Conservation (phyloP, 53 echinoderm and acorn worm genomes). For the Arbacia lixula region DNA sequence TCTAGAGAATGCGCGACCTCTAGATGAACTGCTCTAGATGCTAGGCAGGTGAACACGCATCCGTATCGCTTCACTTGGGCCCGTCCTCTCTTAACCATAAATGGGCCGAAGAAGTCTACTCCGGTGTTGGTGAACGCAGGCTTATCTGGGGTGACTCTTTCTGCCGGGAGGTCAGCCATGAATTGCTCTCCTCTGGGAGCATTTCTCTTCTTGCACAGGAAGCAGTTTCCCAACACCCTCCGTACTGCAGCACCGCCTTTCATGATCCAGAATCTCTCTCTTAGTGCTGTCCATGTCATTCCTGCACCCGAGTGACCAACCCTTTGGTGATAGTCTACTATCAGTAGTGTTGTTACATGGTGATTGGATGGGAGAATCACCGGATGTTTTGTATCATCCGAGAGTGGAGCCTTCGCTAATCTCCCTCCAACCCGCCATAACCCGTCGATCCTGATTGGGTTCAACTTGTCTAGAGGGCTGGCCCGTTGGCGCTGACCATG, state of each 20-base stretch:
- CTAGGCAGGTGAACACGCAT: slow-evolving; percentile 68
- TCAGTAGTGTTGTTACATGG: slow-evolving; percentile 65
- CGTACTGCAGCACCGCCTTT: slow-evolving; percentile 57
- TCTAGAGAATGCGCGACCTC: slow-evolving; percentile 59
- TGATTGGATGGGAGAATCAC: slow-evolving; percentile 60
- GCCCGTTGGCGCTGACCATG: background rate
- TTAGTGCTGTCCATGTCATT: slow-evolving; percentile 60
- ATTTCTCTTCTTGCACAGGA: slow-evolving; percentile 61
- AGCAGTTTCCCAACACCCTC: slow-evolving; percentile 64
- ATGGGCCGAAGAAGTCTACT: slow-evolving; percentile 70
- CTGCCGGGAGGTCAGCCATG: slow-evolving; percentile 68
- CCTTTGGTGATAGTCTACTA: slow-evolving; percentile 51
- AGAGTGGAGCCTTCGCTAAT: slow-evolving; percentile 48
- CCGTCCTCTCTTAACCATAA: slow-evolving; percentile 63
- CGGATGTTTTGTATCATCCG: slow-evolving; percentile 55
- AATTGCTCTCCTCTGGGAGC: slow-evolving; percentile 45
- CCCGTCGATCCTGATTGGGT: slow-evolving; percentile 52
- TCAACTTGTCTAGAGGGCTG: slow-evolving; percentile 46
- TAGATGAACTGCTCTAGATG: slow-evolving; percentile 63
- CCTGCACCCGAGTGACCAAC: slow-evolving; percentile 70
- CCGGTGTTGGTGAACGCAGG: slow-evolving; percentile 65
- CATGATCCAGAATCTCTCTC: slow-evolving; percentile 66
- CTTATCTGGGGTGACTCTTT: slow-evolving; percentile 65
- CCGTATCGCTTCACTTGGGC: slow-evolving; percentile 60
- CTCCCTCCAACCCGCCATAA: slow-evolving; percentile 65